Evolutionary conservation across 1,140 invertebrate species (phyloP), one percentile per base, ranked within the genome.

Genomic region (Trachelipus rathkii): DNA sequence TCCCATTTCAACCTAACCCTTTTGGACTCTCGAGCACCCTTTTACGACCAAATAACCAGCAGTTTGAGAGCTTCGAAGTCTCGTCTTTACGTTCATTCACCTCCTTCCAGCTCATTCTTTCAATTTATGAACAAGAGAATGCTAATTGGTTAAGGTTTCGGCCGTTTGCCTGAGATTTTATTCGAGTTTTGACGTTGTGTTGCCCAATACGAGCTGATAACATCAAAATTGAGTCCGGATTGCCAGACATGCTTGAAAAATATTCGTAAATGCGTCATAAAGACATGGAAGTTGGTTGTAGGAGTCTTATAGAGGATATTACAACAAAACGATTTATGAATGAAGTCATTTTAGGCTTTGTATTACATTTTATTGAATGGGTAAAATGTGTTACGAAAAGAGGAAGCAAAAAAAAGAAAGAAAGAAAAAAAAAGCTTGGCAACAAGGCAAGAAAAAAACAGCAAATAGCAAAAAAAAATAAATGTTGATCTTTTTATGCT

Each of bases 121-220:
- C 50, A 60, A 60, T 60, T 60, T 60, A 60, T 60, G 50, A 15
- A 60, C 50, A 60, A 60, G 50, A 2, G 50, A 60, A 60, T 60
- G 50, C 50, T 60, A 60, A 60, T 60, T 60, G 50, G 50, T 60
- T 60, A 60, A 60, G 50, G 50, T 60, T 60, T 60, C 11, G 50
- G 50, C 50, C 11, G 50, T 60, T 60, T 60, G 11, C 50, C 50
- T 60, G 50, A 60, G 50, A 60, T 60, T 60, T 60, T 60, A 60
- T 60, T 60, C 19, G 50, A 60, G 50, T 60, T 60, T 60, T 60
- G 50, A 60, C 50, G 50, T 60, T 60, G 50, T 60, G 50, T 60
- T 60, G 50, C 50, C 50, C 50, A 60, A 60, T 60, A 60, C 50
- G 50, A 60, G 50, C 50, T 60, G 50, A 60, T 60, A 60, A 60